Evolutionary conservation across 2,888 invertebrate genomes (phyloP).

Genomic region (Tortrix viridana): DNA sequence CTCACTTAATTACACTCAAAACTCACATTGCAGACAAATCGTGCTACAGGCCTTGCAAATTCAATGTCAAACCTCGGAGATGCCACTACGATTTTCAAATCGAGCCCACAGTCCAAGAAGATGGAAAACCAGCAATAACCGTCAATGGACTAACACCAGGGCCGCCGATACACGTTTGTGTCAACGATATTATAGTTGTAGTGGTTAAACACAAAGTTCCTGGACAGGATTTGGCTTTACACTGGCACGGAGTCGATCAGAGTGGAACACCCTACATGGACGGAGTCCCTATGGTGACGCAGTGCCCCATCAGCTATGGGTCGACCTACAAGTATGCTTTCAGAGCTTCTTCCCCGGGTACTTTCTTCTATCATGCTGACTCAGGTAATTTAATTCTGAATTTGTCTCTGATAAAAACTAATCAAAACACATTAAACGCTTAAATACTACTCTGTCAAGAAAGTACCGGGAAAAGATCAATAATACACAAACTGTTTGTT

Average conservation of each 20-base stretch:
- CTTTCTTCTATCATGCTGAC: constrained; percentile 90
- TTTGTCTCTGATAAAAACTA: not conserved
- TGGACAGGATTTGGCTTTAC: constrained; percentile 87
- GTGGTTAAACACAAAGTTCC: constrained; percentile 89
- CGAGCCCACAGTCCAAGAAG: constrained; percentile 60
- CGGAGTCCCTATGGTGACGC: constrained; percentile 90
- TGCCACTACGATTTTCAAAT: constrained; percentile 72
- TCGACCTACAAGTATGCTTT: constrained; percentile 89
- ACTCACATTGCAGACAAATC: constrained; percentile 64
- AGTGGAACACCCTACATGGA: constrained; percentile 89
- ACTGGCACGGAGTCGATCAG: constrained; percentile 90
- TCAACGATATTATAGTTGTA: constrained; percentile 89
- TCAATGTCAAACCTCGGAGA: constrained; percentile 76
- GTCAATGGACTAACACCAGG: constrained; percentile 76
- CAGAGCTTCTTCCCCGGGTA: constrained; percentile 87
- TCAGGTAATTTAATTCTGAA: constrained; percentile 70
- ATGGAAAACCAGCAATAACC: constrained; percentile 61
- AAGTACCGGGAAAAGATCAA: no score
- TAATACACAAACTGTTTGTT: no score
- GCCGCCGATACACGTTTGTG: constrained; percentile 86
- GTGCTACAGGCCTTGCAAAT: constrained; percentile 78
- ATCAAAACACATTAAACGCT: no score
- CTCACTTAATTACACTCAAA: constrained; percentile 16
- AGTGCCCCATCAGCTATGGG: constrained; percentile 88
- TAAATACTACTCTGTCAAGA: no score